These are phyloP conservation scores for Eulithis testata DNA, from an alignment of 2,888 invertebrate species.

Conservation along the genomic window DNA sequence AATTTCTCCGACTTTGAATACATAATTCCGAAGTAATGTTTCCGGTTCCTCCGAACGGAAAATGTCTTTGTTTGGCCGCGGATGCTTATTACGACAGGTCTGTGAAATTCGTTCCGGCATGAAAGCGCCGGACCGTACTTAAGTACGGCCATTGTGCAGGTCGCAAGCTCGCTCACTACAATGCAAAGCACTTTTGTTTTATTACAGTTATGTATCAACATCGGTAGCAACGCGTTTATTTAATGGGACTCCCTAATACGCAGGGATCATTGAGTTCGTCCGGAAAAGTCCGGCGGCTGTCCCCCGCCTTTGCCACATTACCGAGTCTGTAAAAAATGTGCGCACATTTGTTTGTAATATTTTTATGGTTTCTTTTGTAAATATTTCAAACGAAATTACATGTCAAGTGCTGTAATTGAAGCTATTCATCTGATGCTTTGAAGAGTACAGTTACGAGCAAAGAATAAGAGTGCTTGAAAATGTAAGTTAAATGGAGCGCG, in stretches of 20 bases:
- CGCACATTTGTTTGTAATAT: conserved; percentile 19
- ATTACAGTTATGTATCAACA: conserved; percentile 72
- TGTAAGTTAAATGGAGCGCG: conserved; percentile 36
- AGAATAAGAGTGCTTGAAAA: conserved; percentile 35
- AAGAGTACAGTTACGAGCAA: conserved; percentile 32
- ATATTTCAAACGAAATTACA: conserved; percentile 29
- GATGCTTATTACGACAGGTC: conserved; percentile 75
- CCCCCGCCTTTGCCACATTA: conserved; percentile 19
- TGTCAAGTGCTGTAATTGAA: conserved; percentile 30
- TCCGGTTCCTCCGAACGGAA: conserved; percentile 68
- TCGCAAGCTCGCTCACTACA: conserved; percentile 58
- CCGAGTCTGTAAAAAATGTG: conserved; percentile 17
- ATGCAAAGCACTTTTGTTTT: conserved; percentile 75
- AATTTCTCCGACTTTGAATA: conserved; percentile 60
- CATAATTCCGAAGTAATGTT: conserved; percentile 69
- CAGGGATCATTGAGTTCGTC: conserved; percentile 49
- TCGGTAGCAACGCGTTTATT: conserved; percentile 69
- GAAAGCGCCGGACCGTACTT: conserved; percentile 75
- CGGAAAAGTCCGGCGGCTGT: conserved; percentile 38
- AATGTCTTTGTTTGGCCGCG: conserved; percentile 76
- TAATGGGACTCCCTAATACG: conserved; percentile 63
- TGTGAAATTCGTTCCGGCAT: conserved; percentile 70
- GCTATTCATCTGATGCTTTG: conserved; percentile 36
- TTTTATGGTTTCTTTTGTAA: conserved; percentile 20
- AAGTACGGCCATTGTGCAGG: conserved; percentile 72